Conservation (phyloP, 1,140 invertebrate genomes). For the Bathynomus jamesi region DNA sequence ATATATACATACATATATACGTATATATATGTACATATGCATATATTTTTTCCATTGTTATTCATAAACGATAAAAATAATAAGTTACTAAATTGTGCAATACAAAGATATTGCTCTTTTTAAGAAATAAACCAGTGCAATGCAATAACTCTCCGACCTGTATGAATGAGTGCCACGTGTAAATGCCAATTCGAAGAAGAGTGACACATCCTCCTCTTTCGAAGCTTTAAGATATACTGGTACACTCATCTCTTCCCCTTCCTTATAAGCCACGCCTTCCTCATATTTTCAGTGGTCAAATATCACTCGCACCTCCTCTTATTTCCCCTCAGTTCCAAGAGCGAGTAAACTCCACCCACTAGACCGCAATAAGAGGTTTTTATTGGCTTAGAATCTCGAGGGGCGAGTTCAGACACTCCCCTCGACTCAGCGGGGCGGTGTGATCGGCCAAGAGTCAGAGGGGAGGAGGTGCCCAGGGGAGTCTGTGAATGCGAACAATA, state of each 20-base stretch:
- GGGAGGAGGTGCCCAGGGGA: constrained; percentile 37
- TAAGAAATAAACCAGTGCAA: no score
- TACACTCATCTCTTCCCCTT: neutral
- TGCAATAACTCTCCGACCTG: neutral
- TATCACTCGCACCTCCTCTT: neutral
- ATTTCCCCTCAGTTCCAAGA: neutral
- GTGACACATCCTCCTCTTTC: neutral
- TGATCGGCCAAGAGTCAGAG: constrained; percentile 25
- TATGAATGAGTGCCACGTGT: neutral
- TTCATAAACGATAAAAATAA: neutral
- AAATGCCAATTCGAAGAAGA: neutral
- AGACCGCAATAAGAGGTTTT: neutral
- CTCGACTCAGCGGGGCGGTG: constrained; percentile 27
- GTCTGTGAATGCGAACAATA: constrained; percentile 38
- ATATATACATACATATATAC: neutral
- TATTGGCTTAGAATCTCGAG: constrained; percentile 22
- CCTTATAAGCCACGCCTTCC: neutral
- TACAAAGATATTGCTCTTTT: neutral
- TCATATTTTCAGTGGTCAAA: neutral
- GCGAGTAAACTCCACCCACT: neutral
- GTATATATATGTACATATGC: neutral
- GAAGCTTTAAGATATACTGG: neutral
- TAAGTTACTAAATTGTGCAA: neutral
- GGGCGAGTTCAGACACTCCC: constrained; percentile 28
- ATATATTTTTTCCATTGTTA: no score